These are phyloP conservation scores for Aphaenogaster floridana DNA, from an alignment of 1,140 invertebrate species.

Conservation along the genomic window DNA sequence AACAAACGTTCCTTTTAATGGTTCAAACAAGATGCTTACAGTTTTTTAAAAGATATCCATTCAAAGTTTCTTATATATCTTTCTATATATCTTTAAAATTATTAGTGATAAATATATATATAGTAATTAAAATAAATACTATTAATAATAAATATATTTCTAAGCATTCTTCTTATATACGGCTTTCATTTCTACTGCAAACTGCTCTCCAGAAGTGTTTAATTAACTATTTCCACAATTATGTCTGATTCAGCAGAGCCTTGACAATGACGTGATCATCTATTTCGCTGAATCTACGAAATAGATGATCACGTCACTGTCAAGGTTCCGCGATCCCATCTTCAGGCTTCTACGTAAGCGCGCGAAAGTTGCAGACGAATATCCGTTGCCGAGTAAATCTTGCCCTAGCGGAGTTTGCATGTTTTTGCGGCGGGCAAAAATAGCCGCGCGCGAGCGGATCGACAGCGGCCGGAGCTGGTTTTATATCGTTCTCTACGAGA, in stretches of 20 bases:
- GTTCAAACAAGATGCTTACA: not conserved
- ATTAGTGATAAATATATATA: not conserved
- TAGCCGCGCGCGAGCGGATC: constrained; percentile 49
- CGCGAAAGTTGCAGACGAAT: constrained; percentile 64
- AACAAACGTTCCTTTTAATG: not conserved
- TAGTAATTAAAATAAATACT: not conserved
- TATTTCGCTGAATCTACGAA: not conserved
- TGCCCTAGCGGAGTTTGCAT: constrained; percentile 55
- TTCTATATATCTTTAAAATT: not conserved
- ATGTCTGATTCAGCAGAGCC: not conserved
- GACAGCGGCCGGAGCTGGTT: constrained; percentile 60
- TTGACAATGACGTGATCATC: not conserved
- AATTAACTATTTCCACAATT: constrained; percentile 3
- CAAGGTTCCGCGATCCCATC: constrained; percentile 40
- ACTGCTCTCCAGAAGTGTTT: not conserved
- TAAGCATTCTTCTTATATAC: not conserved
- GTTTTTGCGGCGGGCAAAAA: constrained; percentile 60
- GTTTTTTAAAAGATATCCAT: not conserved
- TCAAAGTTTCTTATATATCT: not conserved
- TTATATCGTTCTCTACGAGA: constrained; percentile 60
- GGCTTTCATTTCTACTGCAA: not conserved
- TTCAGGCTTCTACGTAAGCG: constrained; percentile 50
- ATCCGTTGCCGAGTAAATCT: constrained; percentile 68
- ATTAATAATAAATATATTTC: not conserved
- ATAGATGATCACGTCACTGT: constrained; percentile 36